Base-by-base conservation (phyloP, 2,113 vertebrate genomes). In the Laticauda laticaudata region DNA sequence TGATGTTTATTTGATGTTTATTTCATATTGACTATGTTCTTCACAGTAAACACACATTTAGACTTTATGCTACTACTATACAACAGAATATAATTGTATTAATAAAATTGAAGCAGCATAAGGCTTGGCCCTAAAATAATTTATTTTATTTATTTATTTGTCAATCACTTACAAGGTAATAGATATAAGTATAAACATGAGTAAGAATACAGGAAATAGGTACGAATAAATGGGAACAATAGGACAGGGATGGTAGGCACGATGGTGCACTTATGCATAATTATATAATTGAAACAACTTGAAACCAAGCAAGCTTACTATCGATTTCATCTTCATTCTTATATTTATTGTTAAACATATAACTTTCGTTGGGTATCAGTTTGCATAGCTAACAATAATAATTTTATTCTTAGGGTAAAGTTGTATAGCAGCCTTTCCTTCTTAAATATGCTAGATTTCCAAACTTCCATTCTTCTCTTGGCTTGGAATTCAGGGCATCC, bases 1-100 rank as follows among this genome's bases (percentile, higher is more conserved):
- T 0, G 24, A 94, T 87, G 93, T 34, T 92, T 51, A 9, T 51
- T 51, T 51, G 48, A 96, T 88, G 93, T 93, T 45, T 93, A 90
- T 23, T 93, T 39, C 48, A 90, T 93, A 89, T 93, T 61, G 90
- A 94, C 88, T 91, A 93, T 0, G 0, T 29, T 87, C 87, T 89
- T 87, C 92, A 93, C 56, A 91, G 94, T 51, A 51, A 51, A 51
- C 8, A 51, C 75, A 81, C 7, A 81, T 90, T 45, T 39, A 56
- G 14, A 51, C 9, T 26, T 91, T 55, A 7, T 90, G 59, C 1
- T 85, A 61, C 6, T 23, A 90, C 3, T 39, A 75, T 29, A 91
- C 23, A 64, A 8, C 12, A 85, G 55, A 45, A 18, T 9, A 61
- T 57, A 59, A 81, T 85, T 91, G n/a, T 11, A 26, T 94, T 61